A percentile compares a stretch with the other conserved stretches of the same genome.
These are phyloP conservation scores for Ammodytes dubius DNA, from an alignment of 2,113 vertebrate species.

Conservation along the genomic window DNA sequence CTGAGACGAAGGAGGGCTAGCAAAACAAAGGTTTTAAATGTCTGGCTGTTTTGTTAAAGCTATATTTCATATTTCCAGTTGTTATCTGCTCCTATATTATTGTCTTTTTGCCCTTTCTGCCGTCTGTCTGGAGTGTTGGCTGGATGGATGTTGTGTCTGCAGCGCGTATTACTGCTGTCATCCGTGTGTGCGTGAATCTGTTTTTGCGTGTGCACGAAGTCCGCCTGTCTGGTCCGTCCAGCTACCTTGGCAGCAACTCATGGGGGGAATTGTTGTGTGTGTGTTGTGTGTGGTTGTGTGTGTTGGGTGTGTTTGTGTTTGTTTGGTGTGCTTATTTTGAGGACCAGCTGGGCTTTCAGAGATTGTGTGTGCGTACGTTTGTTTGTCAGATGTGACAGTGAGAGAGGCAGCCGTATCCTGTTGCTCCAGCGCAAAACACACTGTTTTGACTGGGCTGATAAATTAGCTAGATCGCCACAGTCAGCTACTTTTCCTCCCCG, in stretches of 20 bases:
- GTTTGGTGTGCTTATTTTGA: slow-evolving; percentile 68
- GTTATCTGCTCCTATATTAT: slow-evolving; percentile 37
- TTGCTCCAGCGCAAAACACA: slow-evolving; percentile 67
- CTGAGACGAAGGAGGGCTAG: neutral
- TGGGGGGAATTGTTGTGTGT: slow-evolving; percentile 36
- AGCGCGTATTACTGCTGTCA: slow-evolving; percentile 67
- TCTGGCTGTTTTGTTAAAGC: neutral
- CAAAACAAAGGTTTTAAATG: too few species aligned
- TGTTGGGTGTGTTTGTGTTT: slow-evolving; percentile 33
- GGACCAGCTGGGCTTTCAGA: slow-evolving; percentile 81
- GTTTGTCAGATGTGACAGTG: slow-evolving; percentile 64
- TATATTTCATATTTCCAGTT: slow-evolving; percentile 28
- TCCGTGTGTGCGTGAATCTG: slow-evolving; percentile 43
- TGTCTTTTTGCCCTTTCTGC: slow-evolving; percentile 45
- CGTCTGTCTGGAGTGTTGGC: slow-evolving; percentile 58
- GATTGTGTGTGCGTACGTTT: slow-evolving; percentile 38
- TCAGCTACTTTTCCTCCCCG: slow-evolving; percentile 65
- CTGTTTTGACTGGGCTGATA: slow-evolving; percentile 72
- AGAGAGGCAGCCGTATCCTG: slow-evolving; percentile 66
- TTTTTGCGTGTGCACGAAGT: slow-evolving; percentile 17
- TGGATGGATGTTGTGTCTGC: slow-evolving; percentile 80
- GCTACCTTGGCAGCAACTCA: slow-evolving; percentile 74
- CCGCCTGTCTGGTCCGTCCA: slow-evolving; percentile 73
- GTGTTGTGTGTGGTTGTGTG: slow-evolving; percentile 33
- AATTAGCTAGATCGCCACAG: slow-evolving; percentile 72